phyloP scores from a whole-genome alignment of 2,888 invertebrate species.

The Pharmacophagus antenor region DNA sequence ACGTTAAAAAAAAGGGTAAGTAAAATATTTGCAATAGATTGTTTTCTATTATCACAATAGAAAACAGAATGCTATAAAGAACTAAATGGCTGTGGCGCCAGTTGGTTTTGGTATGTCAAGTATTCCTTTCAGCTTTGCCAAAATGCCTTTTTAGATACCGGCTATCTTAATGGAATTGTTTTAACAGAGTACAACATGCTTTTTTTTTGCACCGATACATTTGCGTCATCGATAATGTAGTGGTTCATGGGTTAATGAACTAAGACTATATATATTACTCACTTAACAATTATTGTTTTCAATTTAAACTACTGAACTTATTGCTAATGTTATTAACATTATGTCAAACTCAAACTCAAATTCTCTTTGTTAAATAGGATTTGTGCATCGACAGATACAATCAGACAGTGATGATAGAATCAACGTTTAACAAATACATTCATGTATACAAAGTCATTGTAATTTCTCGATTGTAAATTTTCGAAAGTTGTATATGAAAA shows the following conservation, averaged over 20 bases:
- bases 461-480: too few species aligned
- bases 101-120: conserved; percentile 27
- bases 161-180: conserved; percentile 28
- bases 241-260: background rate
- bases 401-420: too few species aligned
- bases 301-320: background rate
- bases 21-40: background rate
- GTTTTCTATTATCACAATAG: conserved; percentile 3
- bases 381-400: too few species aligned
- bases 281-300: background rate
- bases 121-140: conserved; percentile 26
- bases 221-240: conserved; percentile 1
- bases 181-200: conserved; percentile 4
- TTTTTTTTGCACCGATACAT: conserved; percentile 14
- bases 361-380: too few species aligned
- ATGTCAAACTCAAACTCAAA: too few species aligned
- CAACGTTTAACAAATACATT: too few species aligned
- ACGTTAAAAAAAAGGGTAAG: background rate
- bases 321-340: too few species aligned
- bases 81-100: conserved; percentile 26
- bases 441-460: too few species aligned
- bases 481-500: too few species aligned
- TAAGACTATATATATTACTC: background rate
- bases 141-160: conserved; percentile 28
- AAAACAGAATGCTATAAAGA: conserved; percentile 10